phyloP scores from a whole-genome alignment of 2,888 invertebrate species.

The Eurytoma californica region DNA sequence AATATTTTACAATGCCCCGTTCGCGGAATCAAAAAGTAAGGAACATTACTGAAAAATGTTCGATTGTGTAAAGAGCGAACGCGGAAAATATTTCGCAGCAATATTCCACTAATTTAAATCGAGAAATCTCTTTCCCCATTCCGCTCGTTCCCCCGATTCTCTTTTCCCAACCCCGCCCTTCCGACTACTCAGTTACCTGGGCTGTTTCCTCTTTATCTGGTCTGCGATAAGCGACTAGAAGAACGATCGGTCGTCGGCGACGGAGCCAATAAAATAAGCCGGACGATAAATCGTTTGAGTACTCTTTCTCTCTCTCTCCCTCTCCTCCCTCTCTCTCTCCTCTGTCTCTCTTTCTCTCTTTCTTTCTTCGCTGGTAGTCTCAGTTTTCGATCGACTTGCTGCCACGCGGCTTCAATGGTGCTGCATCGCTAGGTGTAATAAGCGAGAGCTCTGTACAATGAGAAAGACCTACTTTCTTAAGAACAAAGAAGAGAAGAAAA shows the following conservation, averaged over 20 bases:
- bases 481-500: slow-evolving; percentile 3
- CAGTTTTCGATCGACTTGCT: slow-evolving; percentile 37
- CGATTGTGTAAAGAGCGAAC: too few species aligned
- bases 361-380: slow-evolving; percentile 20
- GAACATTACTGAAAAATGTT: too few species aligned
- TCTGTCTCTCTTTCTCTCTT: too few species aligned
- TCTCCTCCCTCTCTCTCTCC: too few species aligned
- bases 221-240: slow-evolving; percentile 39
- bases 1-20: too few species aligned
- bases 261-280: slow-evolving; percentile 68
- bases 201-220: slow-evolving; percentile 37
- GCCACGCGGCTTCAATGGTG: slow-evolving; percentile 1
- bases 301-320: slow-evolving; percentile 43
- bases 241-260: slow-evolving; percentile 39
- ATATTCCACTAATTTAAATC: slow-evolving; percentile 25
- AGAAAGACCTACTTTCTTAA: neutral
- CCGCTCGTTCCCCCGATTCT: neutral
- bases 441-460: neutral
- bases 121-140: slow-evolving; percentile 30
- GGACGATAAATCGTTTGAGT: slow-evolving; percentile 67
- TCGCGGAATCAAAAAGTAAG: too few species aligned
- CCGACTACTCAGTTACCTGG: slow-evolving; percentile 28
- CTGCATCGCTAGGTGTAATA: slow-evolving; percentile 23
- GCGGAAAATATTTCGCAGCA: neutral
- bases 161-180: neutral